Base-by-base conservation (phyloP, 2,888 invertebrate genomes). In the Habroteleia sp. region DNA sequence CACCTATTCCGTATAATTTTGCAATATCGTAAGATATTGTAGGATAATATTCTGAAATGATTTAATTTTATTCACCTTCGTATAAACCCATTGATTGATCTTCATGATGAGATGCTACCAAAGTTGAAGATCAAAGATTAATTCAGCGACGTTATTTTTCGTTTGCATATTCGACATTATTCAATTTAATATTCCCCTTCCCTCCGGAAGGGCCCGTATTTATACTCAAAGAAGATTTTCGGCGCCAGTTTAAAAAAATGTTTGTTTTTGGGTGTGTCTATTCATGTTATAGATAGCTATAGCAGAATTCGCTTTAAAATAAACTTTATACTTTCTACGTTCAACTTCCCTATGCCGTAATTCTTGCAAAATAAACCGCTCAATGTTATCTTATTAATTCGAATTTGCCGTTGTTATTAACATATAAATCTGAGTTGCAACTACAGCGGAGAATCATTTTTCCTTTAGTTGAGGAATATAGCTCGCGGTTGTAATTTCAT, bases 281-380 rank as follows among this genome's bases (percentile, higher is more conserved):
- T 41, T 56, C 31, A 11, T 48, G 58, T 58, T 68, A 58, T 68
- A 68, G 48, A 68, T 68, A 58, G 58, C 39, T 11, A 23, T n/a
- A n/a, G n/a, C n/a, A n/a, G n/a, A n/a, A n/a, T n/a, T n/a, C 65
- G 10, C 35, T 66, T 14, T 54, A 54, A 66, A 66, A 66, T 66
- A 66, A 66, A 65, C 63, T 31, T 25, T 33, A 35, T 42, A 52
- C 52, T 65, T 58, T 29, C 11, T 42, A 44, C 29, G 31, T 42
- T 17, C 10, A 23, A 29, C 48, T 20, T 48, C 29, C 11, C 33
- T 46, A 16, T 11, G 3, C n/a, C n/a, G n/a, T n/a, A n/a, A n/a
- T n/a, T n/a, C n/a, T n/a, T n/a, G n/a, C n/a, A n/a, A n/a, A n/a
- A n/a, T n/a, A n/a, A n/a, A n/a, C n/a, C n/a, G n/a, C n/a, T n/a